Percentiles rank a stretch among this genome's conserved stretches.
Conservation (phyloP, 2,113 vertebrate genomes). For the Mobula hypostoma region DNA sequence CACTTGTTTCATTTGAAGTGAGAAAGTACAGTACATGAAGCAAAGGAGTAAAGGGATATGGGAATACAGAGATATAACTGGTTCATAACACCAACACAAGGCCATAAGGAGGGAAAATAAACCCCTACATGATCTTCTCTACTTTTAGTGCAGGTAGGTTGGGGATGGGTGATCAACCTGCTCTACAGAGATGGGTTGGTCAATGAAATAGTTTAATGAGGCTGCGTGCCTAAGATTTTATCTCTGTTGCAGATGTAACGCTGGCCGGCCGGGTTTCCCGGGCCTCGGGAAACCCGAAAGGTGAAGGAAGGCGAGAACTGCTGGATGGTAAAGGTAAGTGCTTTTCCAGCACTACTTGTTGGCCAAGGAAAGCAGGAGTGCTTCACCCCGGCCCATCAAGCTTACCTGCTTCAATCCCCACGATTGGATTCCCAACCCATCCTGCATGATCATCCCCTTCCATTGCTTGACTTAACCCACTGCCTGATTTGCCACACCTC, state of each 20-base stretch:
- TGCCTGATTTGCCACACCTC: neutral
- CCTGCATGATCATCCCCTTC: neutral
- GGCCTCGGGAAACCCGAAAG: slow-evolving; percentile 30
- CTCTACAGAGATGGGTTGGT: neutral
- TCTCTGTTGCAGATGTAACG: slow-evolving; percentile 34
- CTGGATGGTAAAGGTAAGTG: slow-evolving; percentile 26
- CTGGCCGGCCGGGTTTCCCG: slow-evolving; percentile 29
- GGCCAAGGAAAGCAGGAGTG: slow-evolving; percentile 14
- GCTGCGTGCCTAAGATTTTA: slow-evolving; percentile 32
- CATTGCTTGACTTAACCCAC: neutral
- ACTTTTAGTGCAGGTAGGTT: neutral
- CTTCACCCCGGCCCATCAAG: neutral
- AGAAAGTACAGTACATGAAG: neutral
- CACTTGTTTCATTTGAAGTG: neutral
- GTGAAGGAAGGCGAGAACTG: slow-evolving; percentile 28
- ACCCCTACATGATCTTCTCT: neutral
- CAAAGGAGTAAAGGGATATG: neutral
- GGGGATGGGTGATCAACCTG: neutral
- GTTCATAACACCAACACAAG: neutral
- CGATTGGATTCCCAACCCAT: neutral
- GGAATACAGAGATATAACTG: neutral
- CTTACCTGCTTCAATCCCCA: neutral
- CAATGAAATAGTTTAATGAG: slow-evolving; percentile 18
- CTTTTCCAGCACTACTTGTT: slow-evolving; percentile 24
- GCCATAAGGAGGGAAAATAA: neutral